These are phyloP conservation scores for Diachasma alloeum DNA, from an alignment of 1,140 invertebrate species.

Conservation along the genomic window DNA sequence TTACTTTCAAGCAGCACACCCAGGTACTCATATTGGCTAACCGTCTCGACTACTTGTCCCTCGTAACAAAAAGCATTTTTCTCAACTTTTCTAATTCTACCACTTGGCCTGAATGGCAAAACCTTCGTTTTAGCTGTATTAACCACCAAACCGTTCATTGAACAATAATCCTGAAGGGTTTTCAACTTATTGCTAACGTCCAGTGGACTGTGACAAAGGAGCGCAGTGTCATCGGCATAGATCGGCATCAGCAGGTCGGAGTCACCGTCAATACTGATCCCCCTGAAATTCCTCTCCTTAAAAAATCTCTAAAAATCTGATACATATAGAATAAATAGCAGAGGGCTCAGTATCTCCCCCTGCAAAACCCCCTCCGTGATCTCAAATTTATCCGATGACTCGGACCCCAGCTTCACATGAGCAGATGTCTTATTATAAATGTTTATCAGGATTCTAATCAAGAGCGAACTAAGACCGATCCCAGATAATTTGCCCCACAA, in stretches of 20 bases:
- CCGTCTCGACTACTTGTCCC: neutral
- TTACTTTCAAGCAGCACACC: no score
- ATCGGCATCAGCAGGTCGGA: neutral
- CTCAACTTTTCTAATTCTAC: neutral
- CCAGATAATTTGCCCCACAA: no score
- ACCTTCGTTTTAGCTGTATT: constrained; percentile 8
- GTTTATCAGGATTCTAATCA: no score
- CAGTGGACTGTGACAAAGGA: neutral
- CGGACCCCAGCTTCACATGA: no score
- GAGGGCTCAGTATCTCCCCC: no score
- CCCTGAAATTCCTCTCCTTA: neutral
- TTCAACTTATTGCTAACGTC: neutral
- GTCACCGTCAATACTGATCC: neutral
- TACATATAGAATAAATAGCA: constrained; percentile 5
- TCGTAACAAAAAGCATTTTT: neutral
- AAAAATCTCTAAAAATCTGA: neutral
- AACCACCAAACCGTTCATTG: neutral
- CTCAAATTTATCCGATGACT: no score
- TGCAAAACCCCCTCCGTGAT: no score
- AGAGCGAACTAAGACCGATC: no score
- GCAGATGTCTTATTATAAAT: no score
- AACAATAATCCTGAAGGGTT: neutral
- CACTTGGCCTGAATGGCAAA: neutral
- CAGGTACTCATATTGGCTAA: neutral
- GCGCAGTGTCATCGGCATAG: constrained; percentile 8